Base-by-base conservation (phyloP, 2,888 invertebrate genomes). In the Sphaeridia pumilis region DNA sequence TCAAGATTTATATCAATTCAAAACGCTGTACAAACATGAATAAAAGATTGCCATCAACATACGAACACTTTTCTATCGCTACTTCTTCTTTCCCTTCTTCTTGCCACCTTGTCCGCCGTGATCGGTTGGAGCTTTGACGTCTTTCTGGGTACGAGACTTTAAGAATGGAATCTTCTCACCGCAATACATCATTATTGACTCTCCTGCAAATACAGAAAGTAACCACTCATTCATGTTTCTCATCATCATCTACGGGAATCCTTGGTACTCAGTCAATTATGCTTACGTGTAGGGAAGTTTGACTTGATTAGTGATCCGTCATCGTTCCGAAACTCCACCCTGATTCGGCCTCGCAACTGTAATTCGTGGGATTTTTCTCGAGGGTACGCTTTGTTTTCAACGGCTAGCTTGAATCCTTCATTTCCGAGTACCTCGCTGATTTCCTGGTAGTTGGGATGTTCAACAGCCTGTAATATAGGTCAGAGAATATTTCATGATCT, bases 371-470 rank as follows among this genome's bases (percentile, higher is more conserved):
- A 94, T 54, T 80, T 78, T 70, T 97, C 97, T 41, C 92, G 75
- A 5, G 88, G 80, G 70, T 95, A 93, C 31, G 88, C 75, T 73
- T 95, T 97, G 66, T 88, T 87, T 73, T 97, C 95, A 7, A 93
- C 84, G 25, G 84, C 87, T 52, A 93, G 82, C 65, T 80, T 82
- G 42, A 95, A 71, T 24, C 90, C 89, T 25, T 85, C 82, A 10
- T 86, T 81, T 20, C 83, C 75, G 46, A 95, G 73, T 2, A 95
- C 92, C 74, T 97, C 95, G 59, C 87, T 78, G 57, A 98, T 95
- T 73, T 98, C 98, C 66, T 86, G 82, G 69, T 85, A 85, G 0
- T 90, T 90, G 14, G 98, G 98, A 71, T 94, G 93, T 65, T 95
- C 93, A 0, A 97, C 85, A 69, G 89, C 90, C 75, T 76, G 63